Evolutionary conservation across 2,113 vertebrate genomes (phyloP), one percentile per base, ranked within the genome.

Genomic region (Puffinus mauretanicus): DNA sequence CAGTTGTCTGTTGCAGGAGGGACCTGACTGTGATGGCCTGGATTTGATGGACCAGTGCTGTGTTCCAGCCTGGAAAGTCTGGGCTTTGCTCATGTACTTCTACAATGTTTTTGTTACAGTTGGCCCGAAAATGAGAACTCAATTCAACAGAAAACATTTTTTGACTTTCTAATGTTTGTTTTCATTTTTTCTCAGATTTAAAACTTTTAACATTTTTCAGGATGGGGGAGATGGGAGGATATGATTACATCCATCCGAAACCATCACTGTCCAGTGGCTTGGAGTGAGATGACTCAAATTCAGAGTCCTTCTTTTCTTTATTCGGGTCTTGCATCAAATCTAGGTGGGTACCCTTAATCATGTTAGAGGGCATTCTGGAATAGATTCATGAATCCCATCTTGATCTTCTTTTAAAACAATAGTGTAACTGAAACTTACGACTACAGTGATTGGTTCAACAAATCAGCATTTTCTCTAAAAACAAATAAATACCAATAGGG

Each of bases 151-250:
- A 94, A 96, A 94, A 87, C 66, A 87, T 96, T 93, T 97, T 95
- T 89, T 92, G 5, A 90, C 92, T 95, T 96, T 93, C 75, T 92
- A 89, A 94, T 90, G 88, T 96, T 96, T 96, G 92, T 96, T 97
- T 96, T 97, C 88, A 77, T 95, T 97, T 95, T 92, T 93, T 83
- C 92, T 90, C 96, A 60, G 62, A 93, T 94, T 96, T 83, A 93
- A 94, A 86, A 86, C 75, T 92, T 91, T 60, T 47, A 94, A 86
- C 79, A 54, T 90, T 92, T 95, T 94, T 95, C 82, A 90, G 88
- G 76, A 67, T 71, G 60, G 67, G 47, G 67, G 36, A 82, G 88
- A 44, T 91, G 82, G 82, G 72, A 83, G 67, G 88, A 83, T 96
- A 84, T 19, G 66, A 32, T 96, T 94, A 75, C 85, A 94, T 60